A percentile compares a stretch with the other conserved stretches of the same genome.
These are phyloP conservation scores for Oedothorax gibbosus DNA, from an alignment of 1,140 invertebrate species.

Conservation along the genomic window DNA sequence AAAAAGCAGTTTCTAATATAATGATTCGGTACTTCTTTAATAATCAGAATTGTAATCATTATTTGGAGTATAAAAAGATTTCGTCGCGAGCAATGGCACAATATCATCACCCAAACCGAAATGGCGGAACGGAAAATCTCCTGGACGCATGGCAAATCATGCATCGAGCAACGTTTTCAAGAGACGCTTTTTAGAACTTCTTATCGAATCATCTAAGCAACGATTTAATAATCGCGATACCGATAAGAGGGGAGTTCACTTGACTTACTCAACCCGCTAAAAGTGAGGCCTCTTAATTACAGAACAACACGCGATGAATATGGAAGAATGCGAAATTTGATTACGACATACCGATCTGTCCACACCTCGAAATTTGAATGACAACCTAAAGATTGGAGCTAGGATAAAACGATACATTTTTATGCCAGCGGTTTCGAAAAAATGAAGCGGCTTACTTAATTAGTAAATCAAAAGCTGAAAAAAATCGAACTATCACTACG, in stretches of 20 bases:
- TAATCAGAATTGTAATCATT: background rate
- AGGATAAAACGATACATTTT: too few relatives aligned
- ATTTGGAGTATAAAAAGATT: constrained; percentile 1
- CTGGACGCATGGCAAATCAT: constrained; percentile 7
- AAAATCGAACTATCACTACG: too few relatives aligned
- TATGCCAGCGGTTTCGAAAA: too few relatives aligned
- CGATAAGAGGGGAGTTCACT: constrained; percentile 31
- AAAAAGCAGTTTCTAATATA: too few relatives aligned
- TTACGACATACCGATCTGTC: too few relatives aligned
- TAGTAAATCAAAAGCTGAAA: too few relatives aligned
- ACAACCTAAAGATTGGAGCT: too few relatives aligned
- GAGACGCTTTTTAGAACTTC: background rate
- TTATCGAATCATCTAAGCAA: constrained; percentile 6
- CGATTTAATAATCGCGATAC: constrained; percentile 2
- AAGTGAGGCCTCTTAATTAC: constrained; percentile 31
- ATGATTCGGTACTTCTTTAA: too few relatives aligned
- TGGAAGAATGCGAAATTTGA: too few relatives aligned
- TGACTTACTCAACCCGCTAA: constrained; percentile 15
- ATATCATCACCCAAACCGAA: constrained; percentile 17
- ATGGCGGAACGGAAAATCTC: constrained; percentile 15
- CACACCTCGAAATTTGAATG: too few relatives aligned
- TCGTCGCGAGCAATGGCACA: background rate
- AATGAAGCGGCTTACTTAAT: too few relatives aligned
- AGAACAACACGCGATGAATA: background rate
- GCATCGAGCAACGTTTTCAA: constrained; percentile 9